Evolutionary conservation across 2,113 vertebrate species (phyloP), one percentile per base, ranked within the genome.

Genomic region (Ammodytes dubius): DNA sequence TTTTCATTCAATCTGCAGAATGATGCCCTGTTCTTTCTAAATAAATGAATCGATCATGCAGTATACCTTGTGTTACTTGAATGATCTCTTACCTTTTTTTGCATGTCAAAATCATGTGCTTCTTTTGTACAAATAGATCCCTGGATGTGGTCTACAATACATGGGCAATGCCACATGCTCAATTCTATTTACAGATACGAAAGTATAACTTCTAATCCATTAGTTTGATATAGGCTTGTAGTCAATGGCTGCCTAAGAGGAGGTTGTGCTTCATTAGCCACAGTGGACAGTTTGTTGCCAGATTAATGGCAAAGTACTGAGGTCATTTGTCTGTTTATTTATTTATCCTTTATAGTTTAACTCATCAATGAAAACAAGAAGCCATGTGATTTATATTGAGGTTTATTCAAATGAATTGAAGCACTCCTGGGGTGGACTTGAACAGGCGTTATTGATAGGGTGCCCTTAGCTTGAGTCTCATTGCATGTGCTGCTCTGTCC

Each of bases 251-350:
- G 84, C 75, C 83, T 61, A 47, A 87, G 76, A 88, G 86, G 81
- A 86, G 39, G 58, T 61, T 1, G 59, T 77, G 89, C 91, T 82
- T 88, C 88, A 93, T 95, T 94, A 89, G 82, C 63, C 76, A 69
- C 63, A 53, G 70, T 59, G 81, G 88, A 85, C 84, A 81, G 63
- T 84, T 89, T 86, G 80, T 68, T 64, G 60, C 79, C 82, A 91
- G 89, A 94, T 91, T 92, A 92, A 94, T 93, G 84, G 77, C 81
- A 49, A 46, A 83, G 91, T 84, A 68, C 49, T 59, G 58, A 86
- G 79, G 78, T 92, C 58, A 84, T 91, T 88, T 87, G 79, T 91
- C 81, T 86, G 78, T 80, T 88, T 89, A 83, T 85, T 88, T 90
- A 85, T 87, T 86, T 79, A 84, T 86, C 73, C 77, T 84, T 86